Conservation (phyloP, 2,888 invertebrate species). For the Sinohyriopsis cumingii region DNA sequence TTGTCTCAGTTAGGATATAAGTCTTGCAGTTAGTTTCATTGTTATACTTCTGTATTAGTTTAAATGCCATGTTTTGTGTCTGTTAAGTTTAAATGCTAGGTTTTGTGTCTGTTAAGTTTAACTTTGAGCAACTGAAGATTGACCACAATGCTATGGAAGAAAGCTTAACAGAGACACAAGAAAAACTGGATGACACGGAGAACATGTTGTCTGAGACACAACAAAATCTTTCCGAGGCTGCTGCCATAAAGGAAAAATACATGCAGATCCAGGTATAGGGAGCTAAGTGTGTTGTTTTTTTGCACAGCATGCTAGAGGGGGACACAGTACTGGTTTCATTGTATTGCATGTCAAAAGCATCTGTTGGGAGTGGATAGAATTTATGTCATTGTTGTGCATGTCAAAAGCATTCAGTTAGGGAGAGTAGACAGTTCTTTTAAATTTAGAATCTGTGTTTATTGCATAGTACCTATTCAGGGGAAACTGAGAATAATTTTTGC, state of each 20-base stretch:
- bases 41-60: background rate
- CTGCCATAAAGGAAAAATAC: constrained; percentile 36
- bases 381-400: too few relatives aligned
- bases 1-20: too few relatives aligned
- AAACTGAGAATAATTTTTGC: too few relatives aligned
- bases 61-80: background rate
- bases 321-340: too few relatives aligned
- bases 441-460: too few relatives aligned
- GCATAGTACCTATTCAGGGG: too few relatives aligned
- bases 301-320: background rate
- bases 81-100: background rate
- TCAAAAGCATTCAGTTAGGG: too few relatives aligned
- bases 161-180: constrained; percentile 30
- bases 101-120: constrained; percentile 22
- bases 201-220: constrained; percentile 31
- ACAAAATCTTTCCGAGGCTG: constrained; percentile 38
- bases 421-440: too few relatives aligned
- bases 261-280: constrained; percentile 35
- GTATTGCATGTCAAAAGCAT: too few relatives aligned
- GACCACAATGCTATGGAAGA: constrained; percentile 37
- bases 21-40: too few relatives aligned
- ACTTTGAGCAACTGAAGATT: constrained; percentile 36
- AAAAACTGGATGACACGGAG: constrained; percentile 32
- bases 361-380: too few relatives aligned
- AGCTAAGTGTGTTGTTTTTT: background rate